These are phyloP conservation scores for Uria lomvia DNA, from an alignment of 2,113 vertebrate genomes.

Conservation along the genomic window DNA sequence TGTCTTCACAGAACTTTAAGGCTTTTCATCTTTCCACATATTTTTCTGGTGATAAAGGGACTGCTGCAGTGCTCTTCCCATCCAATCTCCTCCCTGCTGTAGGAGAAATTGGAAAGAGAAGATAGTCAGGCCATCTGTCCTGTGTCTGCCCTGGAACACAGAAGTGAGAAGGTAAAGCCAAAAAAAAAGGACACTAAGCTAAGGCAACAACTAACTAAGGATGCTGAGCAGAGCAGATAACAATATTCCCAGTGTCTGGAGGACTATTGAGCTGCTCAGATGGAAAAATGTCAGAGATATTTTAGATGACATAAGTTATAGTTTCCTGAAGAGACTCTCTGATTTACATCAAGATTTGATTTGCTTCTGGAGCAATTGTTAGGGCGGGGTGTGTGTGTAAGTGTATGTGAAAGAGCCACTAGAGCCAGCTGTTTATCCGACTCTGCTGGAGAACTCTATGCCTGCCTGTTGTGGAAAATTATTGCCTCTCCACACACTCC, in stretches of 20 bases:
- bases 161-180: not conserved
- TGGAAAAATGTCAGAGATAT: not conserved
- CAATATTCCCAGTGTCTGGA: not conserved
- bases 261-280: not conserved
- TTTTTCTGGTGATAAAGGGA: conserved; percentile 24
- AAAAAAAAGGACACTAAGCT: not conserved
- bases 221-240: not conserved
- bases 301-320: not conserved
- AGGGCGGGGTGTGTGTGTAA: not conserved
- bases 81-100: not conserved
- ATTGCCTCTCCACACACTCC: not conserved
- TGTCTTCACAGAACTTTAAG: conserved; percentile 1
- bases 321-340: not conserved
- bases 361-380: not conserved
- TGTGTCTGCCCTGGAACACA: not conserved
- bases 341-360: not conserved
- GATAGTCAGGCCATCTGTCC: not conserved
- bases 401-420: not conserved
- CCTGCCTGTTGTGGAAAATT: not conserved
- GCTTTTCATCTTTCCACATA: conserved; percentile 14
- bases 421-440: not conserved
- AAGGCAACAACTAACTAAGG: not conserved
- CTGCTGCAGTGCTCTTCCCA: not conserved
- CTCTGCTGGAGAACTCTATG: not conserved
- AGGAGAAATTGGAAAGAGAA: not conserved